A percentile compares a stretch with the other conserved stretches of the same genome.
Evolutionary conservation across 2,113 vertebrate species (phyloP).

Genomic region (Anas platyrhynchos): DNA sequence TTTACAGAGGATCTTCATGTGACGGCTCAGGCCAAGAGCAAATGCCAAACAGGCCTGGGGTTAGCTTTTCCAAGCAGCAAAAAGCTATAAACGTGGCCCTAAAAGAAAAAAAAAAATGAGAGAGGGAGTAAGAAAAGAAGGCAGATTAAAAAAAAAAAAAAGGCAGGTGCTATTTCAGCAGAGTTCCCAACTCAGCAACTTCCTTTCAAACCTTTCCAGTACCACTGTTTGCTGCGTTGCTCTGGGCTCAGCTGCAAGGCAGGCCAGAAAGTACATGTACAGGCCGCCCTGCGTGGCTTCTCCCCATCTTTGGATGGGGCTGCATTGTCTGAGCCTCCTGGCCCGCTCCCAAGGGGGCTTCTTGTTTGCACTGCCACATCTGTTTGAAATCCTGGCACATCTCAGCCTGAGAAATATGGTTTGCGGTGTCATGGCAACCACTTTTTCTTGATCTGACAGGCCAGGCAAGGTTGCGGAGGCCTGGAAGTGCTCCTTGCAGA

Average conservation of each 20-base stretch:
- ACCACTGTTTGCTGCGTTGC: conserved; percentile 42
- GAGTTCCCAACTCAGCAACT: conserved; percentile 50
- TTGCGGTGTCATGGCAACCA: conserved; percentile 40
- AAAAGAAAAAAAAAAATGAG: fast-evolving
- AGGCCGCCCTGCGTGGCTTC: neutral
- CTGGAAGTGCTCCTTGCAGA: conserved; percentile 20
- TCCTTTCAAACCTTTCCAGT: conserved; percentile 58
- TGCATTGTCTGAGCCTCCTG: conserved; percentile 49
- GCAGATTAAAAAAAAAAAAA: neutral
- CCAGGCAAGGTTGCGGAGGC: neutral
- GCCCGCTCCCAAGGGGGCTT: conserved; percentile 46
- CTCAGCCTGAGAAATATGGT: conserved; percentile 53
- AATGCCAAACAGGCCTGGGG: conserved; percentile 9
- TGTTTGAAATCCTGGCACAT: conserved; percentile 67
- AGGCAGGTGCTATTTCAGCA: conserved; percentile 58
- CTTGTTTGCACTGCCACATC: conserved; percentile 66
- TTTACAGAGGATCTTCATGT: conserved; percentile 50
- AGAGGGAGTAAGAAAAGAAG: neutral
- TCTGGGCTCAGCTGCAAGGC: conserved; percentile 29
- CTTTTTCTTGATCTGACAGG: conserved; percentile 51
- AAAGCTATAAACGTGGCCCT: neutral
- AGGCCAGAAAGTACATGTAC: conserved; percentile 43
- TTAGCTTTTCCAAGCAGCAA: conserved; percentile 29
- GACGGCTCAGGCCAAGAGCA: conserved; percentile 27
- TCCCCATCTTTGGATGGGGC: conserved; percentile 7